A percentile compares a stretch with the other conserved stretches of the same genome.
phyloP scores from a whole-genome alignment of 2,888 invertebrate genomes.

The Diaprepes abbreviatus region DNA sequence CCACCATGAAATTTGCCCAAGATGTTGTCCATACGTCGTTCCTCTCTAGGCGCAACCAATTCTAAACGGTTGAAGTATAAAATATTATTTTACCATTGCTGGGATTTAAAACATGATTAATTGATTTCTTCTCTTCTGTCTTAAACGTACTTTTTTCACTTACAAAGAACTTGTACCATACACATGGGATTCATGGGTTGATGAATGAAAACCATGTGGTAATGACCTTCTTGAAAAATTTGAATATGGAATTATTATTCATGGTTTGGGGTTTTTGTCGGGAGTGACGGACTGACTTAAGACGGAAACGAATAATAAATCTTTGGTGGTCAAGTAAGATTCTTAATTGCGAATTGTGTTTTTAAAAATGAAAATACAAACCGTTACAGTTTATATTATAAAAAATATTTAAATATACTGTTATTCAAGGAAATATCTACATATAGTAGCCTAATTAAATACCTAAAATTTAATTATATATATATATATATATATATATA shows the following conservation, averaged over 20 bases:
- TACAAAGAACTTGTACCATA: conserved; percentile 32
- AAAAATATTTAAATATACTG: background rate
- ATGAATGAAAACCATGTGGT: conserved; percentile 50
- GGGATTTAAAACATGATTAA: conserved; percentile 42
- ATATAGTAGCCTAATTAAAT: too few species aligned
- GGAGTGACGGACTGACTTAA: conserved; percentile 38
- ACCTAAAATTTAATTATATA: too few species aligned
- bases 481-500: too few species aligned
- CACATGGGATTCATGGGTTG: conserved; percentile 45
- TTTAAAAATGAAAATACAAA: background rate
- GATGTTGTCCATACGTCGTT: background rate
- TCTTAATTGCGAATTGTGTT: conserved; percentile 46
- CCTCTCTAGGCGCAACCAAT: conserved; percentile 1
- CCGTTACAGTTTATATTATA: background rate
- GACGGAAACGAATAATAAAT: conserved; percentile 48
- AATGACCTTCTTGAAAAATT: conserved; percentile 49
- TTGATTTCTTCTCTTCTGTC: conserved; percentile 34
- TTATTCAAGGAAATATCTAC: too few species aligned
- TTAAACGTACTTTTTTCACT: conserved; percentile 19
- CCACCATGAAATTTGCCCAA: conserved; percentile 8
- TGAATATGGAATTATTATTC: conserved; percentile 47
- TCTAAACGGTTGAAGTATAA: conserved; percentile 27
- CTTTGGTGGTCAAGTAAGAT: conserved; percentile 39
- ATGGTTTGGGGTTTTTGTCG: conserved; percentile 43
- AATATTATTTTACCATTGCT: conserved; percentile 31